Evolutionary conservation across 2,113 vertebrate genomes (phyloP), one percentile per base, ranked within the genome.

Genomic region (Barnardius zonarius): DNA sequence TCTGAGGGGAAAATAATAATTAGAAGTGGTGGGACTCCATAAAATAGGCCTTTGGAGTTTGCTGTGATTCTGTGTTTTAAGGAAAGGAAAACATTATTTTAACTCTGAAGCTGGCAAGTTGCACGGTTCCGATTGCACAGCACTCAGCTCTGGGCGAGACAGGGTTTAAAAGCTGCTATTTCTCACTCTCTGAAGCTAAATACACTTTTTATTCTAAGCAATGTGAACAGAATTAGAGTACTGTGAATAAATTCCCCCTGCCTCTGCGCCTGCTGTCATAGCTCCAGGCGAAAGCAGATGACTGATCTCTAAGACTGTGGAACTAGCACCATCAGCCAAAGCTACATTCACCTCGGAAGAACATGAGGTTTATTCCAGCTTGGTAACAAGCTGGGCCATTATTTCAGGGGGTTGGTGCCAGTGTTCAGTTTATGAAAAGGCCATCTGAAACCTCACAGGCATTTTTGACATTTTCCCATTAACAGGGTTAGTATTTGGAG

Each of bases 401-500:
- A 57, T 91, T 94, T 62, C 14, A 14, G 27, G 17, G 30, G 3
- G 79, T 91, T 92, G 78, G 74, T 95, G 89, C 75, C 78, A 89
- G 57, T 28, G 66, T 76, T 82, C 48, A 52, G 51, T 43, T 95
- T 89, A 69, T 75, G 43, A 33, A 95, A 96, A 95, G 96, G 94
- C 85, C 86, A 67, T 82, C 49, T 92, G 70, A 88, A 93, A 76
- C 79, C 96, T 95, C 83, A 35, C 12, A 81, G 95, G 92, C 76
- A n/a, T 79, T 93, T 97, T 66, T 92, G 93, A 93, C 90, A 93
- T 95, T 92, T 96, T 84, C 59, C 66, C 46, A 59, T 76, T 96
- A 82, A 24, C 3, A 3, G 37, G 27, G n/a, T 39, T 77, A 73
- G 49, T 90, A 66, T 95, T 44, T 92, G 54, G 64, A 66, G 49